Evolutionary conservation across 2,888 invertebrate genomes (phyloP), one percentile per base, ranked within the genome.

Genomic region (Conomelus anceps): DNA sequence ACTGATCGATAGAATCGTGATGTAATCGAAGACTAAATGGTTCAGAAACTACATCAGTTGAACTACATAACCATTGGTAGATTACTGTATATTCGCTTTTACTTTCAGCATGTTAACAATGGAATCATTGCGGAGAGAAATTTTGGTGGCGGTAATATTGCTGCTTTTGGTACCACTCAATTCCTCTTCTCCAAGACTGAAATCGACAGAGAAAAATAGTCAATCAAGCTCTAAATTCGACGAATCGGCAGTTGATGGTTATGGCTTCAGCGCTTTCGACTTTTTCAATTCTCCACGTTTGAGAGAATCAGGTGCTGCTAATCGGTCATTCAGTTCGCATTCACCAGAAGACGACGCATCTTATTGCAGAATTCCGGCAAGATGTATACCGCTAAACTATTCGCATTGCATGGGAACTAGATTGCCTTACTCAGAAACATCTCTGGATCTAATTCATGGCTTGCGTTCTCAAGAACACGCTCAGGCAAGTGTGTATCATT

Each of bases 401-500:
- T 34, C 90, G 9, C 95, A 94, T 0, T 98, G 98, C 92, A 94
- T 98, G 92, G 98, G 98, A 20, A 95, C 96, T 1, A 96, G 96
- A 92, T 93, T 98, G 89, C 96, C 97, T 0, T 98, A 98, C 92
- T 94, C 95, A 4, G 95, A 94, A 89, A 98, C 98, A 0, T 97
- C 97, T 86, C 94, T 97, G 23, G 96, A 96, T 92, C 94, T 98
- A 22, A 96, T 94, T 90, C 93, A 97, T 0, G 96, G 96, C 92
- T 95, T 96, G 89, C 94, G 94, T 87, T 96, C 94, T 41, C 96
- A 97, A 92, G 95, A 95, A 89, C 94, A 95, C 93, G 94, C 93
- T 94, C 95, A 92, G 92, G 93, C 92, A 91, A 89, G 88, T 91
- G 41, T 23, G 23, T 85, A n/a, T 23, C n/a, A n/a, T n/a, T n/a